Conservation (phyloP, 2,113 vertebrate species). For the Psilopogon haemacephalus region DNA sequence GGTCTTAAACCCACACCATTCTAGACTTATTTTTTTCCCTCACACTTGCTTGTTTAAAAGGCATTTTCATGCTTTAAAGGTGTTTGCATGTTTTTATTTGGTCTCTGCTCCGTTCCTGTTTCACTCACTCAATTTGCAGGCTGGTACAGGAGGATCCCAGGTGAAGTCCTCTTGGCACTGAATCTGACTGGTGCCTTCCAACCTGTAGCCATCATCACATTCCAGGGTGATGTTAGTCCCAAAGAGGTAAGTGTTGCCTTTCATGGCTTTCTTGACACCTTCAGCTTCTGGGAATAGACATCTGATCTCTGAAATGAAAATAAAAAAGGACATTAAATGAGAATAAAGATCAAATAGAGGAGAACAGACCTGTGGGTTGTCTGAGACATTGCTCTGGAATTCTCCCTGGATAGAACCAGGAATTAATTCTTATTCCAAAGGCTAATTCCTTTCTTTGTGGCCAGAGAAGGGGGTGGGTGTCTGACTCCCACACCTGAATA, state of each 20-base stretch:
- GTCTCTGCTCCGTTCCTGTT: rapidly evolving
- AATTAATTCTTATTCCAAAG: background rate
- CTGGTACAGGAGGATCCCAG: conserved; percentile 69
- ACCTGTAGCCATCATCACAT: conserved; percentile 47
- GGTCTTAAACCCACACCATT: background rate
- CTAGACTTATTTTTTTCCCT: background rate
- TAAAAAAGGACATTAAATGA: background rate
- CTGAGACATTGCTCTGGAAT: background rate
- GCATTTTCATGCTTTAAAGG: background rate
- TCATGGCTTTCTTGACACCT: conserved; percentile 48
- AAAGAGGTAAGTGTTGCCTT: background rate
- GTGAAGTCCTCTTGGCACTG: conserved; percentile 59
- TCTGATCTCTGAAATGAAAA: conserved; percentile 43
- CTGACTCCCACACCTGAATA: background rate
- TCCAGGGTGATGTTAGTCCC: conserved; percentile 55
- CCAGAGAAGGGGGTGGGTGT: background rate
- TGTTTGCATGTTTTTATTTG: background rate
- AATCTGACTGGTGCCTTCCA: conserved; percentile 53
- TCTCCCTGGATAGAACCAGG: background rate
- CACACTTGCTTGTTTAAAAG: background rate
- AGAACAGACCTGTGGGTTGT: background rate
- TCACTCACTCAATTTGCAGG: conserved; percentile 62
- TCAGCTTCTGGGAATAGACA: conserved; percentile 50
- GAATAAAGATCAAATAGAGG: background rate
- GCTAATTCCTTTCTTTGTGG: background rate